Evolutionary conservation across 2,797 vertebrate genomes (phyloP).

Genomic region (Lepus oiostolus): DNA sequence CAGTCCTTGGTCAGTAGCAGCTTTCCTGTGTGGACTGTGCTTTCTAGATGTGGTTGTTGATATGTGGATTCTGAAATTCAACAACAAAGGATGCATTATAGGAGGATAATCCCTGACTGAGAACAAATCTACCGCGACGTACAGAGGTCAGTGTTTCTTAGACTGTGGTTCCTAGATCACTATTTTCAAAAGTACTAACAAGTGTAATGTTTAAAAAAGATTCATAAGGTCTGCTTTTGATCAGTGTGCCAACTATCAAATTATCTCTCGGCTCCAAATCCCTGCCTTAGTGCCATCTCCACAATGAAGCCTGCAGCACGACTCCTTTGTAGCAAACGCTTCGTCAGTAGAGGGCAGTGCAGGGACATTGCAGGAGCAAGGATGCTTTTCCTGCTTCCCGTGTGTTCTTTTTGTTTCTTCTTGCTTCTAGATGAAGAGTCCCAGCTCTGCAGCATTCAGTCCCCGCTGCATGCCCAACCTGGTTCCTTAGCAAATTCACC

Average conservation of each 20-base stretch:
- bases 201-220: background rate
- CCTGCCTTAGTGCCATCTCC: background rate
- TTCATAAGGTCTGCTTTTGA: background rate
- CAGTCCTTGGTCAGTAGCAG: background rate
- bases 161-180: background rate
- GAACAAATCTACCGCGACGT: background rate
- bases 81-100: background rate
- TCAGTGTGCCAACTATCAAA: background rate
- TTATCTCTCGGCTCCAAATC: background rate
- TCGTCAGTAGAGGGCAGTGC: conserved; percentile 43
- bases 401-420: background rate
- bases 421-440: background rate
- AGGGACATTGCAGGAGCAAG: background rate
- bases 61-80: conserved; percentile 3
- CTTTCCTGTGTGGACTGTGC: background rate
- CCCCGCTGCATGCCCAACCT: background rate
- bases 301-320: accelerated
- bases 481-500: background rate
- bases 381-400: background rate
- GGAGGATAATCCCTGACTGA: background rate
- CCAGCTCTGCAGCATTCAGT: background rate
- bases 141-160: background rate
- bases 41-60: conserved; percentile 48
- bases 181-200: conserved; percentile 31
- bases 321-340: background rate